Evolutionary conservation across 2,888 invertebrate genomes (phyloP), one percentile per base, ranked within the genome.

Genomic region (Hirtodrosophila alboralis): DNA sequence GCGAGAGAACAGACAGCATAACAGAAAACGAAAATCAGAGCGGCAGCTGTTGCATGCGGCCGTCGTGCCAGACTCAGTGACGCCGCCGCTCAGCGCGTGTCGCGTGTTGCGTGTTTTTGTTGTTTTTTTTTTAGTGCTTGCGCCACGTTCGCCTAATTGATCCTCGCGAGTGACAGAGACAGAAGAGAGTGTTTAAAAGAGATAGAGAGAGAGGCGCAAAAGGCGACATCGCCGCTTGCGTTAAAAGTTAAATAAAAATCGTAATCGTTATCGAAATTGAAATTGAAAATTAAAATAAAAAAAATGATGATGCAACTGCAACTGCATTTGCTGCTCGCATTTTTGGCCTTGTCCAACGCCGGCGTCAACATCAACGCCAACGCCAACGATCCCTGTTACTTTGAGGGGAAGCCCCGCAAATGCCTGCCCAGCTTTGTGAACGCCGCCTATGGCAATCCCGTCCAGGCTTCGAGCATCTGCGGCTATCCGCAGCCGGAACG

Each of bases 351-450:
- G 16, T 49, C 37, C 36, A 37, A 30, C 9, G 52, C 38, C 43
- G 52, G 57, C 63, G 27, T 45, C 64, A 61, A 37, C 52, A 63
- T 61, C 40, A 65, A 67, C 27, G 63, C 93, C 93, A 92, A 93
- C 67, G 97, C 93, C 93, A 92, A 93, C 67, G 97, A 97, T 91
- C 96, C 97, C 3, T 98, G 97, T 91, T 96, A 96, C 91, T 96
- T 96, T 89, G 96, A 96, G 79, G 95, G 96, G 75, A 94, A 95
- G 69, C 95, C 96, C 14, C 93, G 95, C 49, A 94, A 97, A 74
- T 99, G 99, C 92, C 95, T 98, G 88, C 98, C 99, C 9, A 98
- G 99, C 91, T 99, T 99, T 91, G 98, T 98, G 65, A 99, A 99
- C 91, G 98, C 98, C 13, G 99, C 99, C 23, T 99, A 97, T 91